Evolutionary conservation across 2,888 invertebrate species (phyloP), one percentile per base, ranked within the genome.

Genomic region (Drosophila flavopinicola): DNA sequence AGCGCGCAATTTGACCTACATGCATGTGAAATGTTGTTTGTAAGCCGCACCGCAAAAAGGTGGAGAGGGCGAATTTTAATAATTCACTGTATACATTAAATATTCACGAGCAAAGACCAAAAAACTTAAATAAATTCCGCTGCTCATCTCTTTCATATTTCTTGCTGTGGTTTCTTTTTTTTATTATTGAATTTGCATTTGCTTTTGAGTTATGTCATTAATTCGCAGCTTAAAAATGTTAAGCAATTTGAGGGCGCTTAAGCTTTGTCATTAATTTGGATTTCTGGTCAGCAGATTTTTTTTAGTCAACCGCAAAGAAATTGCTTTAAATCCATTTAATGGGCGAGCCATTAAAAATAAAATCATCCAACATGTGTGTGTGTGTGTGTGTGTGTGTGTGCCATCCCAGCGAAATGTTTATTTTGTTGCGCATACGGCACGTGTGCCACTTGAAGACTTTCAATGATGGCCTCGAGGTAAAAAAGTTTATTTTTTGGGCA

Each of bases 311-410:
- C 56, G 39, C 83, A 66, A 82, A 70, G 54, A 82, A 82, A 84
- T 78, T 38, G 76, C 83, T 86, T 80, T 79, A 86, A 79, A 84
- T 86, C 70, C 60, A 61, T 86, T 79, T 86, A 86, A 79, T 86
- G 86, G 47, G 56, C 49, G 30, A 42, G 54, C 78, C 82, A 84
- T 79, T 86, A 86, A 86, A 60, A 65, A 58, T 54, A 60, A 74
- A 75, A 44, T 70, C 42, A 54, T 29, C n/a, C 35, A 0, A 45
- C 57, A 30, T 30, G 17, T 70, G 71, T 65, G 70, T 70, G 11
- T 30, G 30, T 13, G 32, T 32, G 32, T 32, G 32, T 32, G 32
- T 15, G 25, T 27, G 20, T 38, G 23, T 38, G n/a, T 20, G 20
- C 38, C 53, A 44, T 37, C 30, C 32, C 44, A 20, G 15, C 24